A percentile compares a stretch with the other conserved stretches of the same genome.
phyloP scores from a whole-genome alignment of 2,888 invertebrate species.

The Smittia aterrima region DNA sequence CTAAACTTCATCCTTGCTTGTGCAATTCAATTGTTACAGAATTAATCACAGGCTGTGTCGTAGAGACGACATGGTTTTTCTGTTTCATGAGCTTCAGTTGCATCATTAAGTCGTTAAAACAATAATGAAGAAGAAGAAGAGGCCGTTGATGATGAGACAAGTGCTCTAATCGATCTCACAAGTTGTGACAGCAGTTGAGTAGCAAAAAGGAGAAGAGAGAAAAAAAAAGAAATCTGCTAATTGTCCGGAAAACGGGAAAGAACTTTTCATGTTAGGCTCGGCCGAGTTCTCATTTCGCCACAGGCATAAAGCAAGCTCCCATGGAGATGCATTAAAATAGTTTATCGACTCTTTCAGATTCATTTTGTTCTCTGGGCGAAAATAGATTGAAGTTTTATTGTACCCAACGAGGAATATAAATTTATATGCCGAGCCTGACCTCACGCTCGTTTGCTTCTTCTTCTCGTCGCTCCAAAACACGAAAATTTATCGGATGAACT shows the following conservation, averaged over 20 bases:
- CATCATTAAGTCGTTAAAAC: background rate
- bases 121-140: background rate
- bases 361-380: no score
- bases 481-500: constrained; percentile 13
- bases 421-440: constrained; percentile 34
- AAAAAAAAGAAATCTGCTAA: no score
- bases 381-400: no score
- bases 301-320: no score
- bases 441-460: background rate
- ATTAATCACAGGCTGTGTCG: background rate
- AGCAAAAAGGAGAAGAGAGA: no score
- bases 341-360: no score
- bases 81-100: background rate
- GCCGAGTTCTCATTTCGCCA: no score
- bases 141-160: background rate
- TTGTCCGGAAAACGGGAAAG: no score
- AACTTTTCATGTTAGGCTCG: no score
- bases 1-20: background rate
- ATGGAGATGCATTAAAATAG: no score
- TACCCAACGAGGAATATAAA: background rate
- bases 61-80: background rate
- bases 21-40: background rate
- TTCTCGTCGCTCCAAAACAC: background rate
- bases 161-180: background rate
- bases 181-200: background rate